Evolutionary conservation across 2,888 invertebrate genomes (phyloP), one percentile per base, ranked within the genome.

Genomic region (Galerucella nymphaeae): DNA sequence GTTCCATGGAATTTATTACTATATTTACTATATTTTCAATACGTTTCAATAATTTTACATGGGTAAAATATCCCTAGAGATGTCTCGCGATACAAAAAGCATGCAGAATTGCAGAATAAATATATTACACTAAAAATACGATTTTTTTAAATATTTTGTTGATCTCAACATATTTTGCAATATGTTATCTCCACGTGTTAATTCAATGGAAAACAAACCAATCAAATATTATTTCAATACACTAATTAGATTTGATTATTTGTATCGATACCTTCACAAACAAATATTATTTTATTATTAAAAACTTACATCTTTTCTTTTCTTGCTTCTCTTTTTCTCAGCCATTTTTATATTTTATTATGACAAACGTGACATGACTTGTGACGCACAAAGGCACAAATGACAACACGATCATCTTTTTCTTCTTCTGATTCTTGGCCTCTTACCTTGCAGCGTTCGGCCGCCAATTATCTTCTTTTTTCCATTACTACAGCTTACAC

Each of bases 291-390:
- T 11, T 13, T 62, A 18, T 53, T 53, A 18, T 42, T 62, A 18
- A 73, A 71, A 73, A 84, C 87, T 88, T 87, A 90, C 91, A 85
- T 91, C 90, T 87, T 90, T 90, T 80, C 90, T 90, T 82, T 90
- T 91, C 86, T 89, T 89, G 80, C 88, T 89, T 88, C 90, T 90
- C 84, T 89, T 89, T 85, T 90, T 91, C 81, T 91, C 91, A 84
- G 90, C 90, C 90, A 90, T 90, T 72, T 72, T 71, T 42, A 62
- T 69, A 18, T 57, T 69, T 63, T 63, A 70, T 70, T 70, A 57
- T 70, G 70, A 70, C 70, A 38, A 61, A 18, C 53, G 68, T 45
- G 63, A 63, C 14, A 20, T 48, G 48, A 16, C 65, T 30, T 53
- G 53, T 16, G 18, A 30, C 53, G 41, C 14, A 53, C 38, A 38